These are phyloP conservation scores for Carassius gibelio DNA, from an alignment of 2,113 vertebrate genomes.

Conservation along the genomic window DNA sequence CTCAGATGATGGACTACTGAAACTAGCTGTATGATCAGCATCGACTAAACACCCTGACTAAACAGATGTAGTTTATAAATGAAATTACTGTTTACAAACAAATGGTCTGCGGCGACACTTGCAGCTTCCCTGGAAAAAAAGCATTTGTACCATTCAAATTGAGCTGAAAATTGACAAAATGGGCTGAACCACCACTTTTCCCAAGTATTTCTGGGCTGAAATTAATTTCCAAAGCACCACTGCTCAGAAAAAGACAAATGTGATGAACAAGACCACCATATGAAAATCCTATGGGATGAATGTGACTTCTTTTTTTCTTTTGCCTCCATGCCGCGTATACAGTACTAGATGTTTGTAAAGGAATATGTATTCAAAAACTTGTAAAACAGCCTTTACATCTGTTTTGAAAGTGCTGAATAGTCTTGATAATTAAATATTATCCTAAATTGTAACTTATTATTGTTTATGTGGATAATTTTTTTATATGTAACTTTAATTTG, in stretches of 20 bases:
- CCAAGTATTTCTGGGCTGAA: background rate
- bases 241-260: background rate
- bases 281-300: background rate
- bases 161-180: constrained; percentile 3
- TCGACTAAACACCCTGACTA: background rate
- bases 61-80: constrained; percentile 25
- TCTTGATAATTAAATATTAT: background rate
- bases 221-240: background rate
- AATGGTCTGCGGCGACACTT: background rate
- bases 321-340: too few species aligned
- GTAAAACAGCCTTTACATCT: background rate
- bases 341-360: too few species aligned
- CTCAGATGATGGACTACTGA: background rate
- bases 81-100: background rate
- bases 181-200: background rate
- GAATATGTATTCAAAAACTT: too few species aligned
- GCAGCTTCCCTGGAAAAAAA: background rate
- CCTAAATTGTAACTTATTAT: background rate
- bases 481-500: background rate
- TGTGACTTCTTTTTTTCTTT: background rate
- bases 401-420: background rate
- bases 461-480: background rate
- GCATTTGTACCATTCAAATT: background rate
- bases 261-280: background rate
- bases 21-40: constrained; percentile 14